Base-by-base conservation (phyloP, 1,140 invertebrate genomes). In the Archegozetes longisetosus region DNA sequence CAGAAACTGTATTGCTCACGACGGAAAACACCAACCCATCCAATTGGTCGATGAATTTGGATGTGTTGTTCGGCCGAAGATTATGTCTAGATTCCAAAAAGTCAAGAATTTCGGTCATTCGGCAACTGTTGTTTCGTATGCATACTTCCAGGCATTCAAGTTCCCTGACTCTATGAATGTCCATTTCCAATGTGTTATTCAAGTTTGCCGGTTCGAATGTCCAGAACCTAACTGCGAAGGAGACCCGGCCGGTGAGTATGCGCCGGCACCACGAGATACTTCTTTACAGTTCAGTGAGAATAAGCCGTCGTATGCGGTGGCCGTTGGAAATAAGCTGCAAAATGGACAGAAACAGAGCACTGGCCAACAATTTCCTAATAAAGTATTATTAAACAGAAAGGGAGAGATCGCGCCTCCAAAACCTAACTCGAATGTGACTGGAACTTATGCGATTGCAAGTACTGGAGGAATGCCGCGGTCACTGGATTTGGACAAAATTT, bases 111-210 rank as follows among this genome's bases (percentile, higher is more conserved):
- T 93, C 60, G 90, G 89, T 9, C 84, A 87, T 0, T 87, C 85
- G 57, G 90, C 90, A 3, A 89, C 86, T 1, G 88, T 92, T 1
- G 74, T 92, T 2, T 90, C 87, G 0, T 93, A 91, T 66, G 88
- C 89, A 0, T 87, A 92, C 70, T 92, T 93, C 79, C 86, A 90
- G 74, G 89, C 89, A 1, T 94, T 93, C 75, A 93, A 94, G 72
- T 94, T 94, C 81, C 89, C 89, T 0, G 89, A 94, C 70, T 91
- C 87, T 13, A 93, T 93, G 89, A 91, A 93, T 32, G 60, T 94
- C 1, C 89, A 92, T 77, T 94, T 94, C 83, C 90, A 94, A 71
- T 93, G 89, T 69, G 87, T 91, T 1, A 93, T 94, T 65, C 89
- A 94, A 76, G 88, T 93, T 1, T 94, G 89, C 66, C 79, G 88